Base-by-base conservation (phyloP, 2,888 invertebrate genomes). In the Synergus gifuensis region DNA sequence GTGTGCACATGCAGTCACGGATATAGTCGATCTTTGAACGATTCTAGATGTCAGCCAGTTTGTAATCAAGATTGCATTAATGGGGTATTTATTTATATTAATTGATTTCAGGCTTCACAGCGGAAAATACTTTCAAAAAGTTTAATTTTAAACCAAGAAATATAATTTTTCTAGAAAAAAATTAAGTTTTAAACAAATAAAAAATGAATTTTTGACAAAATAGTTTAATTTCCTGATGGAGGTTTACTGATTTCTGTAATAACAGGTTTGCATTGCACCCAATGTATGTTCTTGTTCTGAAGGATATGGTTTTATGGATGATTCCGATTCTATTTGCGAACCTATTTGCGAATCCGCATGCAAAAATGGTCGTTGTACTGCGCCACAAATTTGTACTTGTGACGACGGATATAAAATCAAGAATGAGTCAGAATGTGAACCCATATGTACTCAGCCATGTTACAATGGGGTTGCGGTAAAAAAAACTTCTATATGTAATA, bases 361-460 rank as follows among this genome's bases (percentile, higher is more conserved):
- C 83, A 66, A 79, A 1, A 89, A 91, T 67, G 93, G 93, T 4
- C 90, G 89, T 67, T 94, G 94, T 80, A 91, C 91, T 9, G 91
- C 89, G 0, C 92, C 92, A 2, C 84, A 90, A n/a, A 78, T 79
- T 0, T 93, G 93, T 80, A 80, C 80, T 2, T 93, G 93, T 79
- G 40, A 86, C 7, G 64, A 81, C 0, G 92, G 91, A 4, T 93
- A 89, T 77, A 66, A 69, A 40, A 78, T 78, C 14, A 73, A 78
- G 28, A 73, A 78, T 2, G 22, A 79, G 7, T 77, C 76, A 12
- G 12, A 4, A 62, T 91, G 91, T 77, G 78, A 81, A 16, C 86
- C 91, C 9, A 62, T 86, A n/a, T 92, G 92, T 78, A 81, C 79
- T 1, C 78, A 85, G 40, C 54, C 58, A 12, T 92, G 92, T 77